These are phyloP conservation scores for Botia kubotai DNA, from an alignment of 2,797 vertebrate species.

Conservation along the genomic window DNA sequence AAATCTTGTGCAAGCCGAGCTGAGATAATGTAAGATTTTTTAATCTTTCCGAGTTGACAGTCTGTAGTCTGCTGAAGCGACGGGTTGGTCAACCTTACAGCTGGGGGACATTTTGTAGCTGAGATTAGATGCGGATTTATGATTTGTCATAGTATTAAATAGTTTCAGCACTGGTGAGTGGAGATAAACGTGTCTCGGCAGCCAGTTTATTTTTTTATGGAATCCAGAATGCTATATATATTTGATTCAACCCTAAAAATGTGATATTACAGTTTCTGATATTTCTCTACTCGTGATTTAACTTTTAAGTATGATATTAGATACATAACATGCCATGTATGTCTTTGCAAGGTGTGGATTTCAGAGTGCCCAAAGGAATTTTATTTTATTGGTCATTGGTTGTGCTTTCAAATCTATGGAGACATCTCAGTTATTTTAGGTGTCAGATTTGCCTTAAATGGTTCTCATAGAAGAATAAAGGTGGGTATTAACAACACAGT, in stretches of 20 bases:
- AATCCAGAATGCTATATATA: not conserved
- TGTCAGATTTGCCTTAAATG: not conserved
- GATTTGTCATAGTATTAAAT: slow-evolving; percentile 18
- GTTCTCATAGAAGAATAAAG: not conserved
- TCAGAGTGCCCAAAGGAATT: not conserved
- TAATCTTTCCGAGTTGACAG: not conserved
- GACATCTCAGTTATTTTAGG: not conserved
- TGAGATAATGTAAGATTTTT: slow-evolving; percentile 9
- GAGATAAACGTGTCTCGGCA: slow-evolving; percentile 1
- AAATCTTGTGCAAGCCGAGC: not conserved
- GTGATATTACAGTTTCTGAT: not conserved
- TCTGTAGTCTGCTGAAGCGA: not conserved
- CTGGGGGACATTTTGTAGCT: not conserved
- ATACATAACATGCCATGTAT: not conserved
- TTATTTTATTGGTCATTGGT: not conserved
- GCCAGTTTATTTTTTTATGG: not conserved
- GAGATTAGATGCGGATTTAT: slow-evolving; percentile 7
- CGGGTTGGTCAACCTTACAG: not conserved
- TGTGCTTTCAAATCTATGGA: too few relatives aligned
- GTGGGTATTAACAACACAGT: not conserved
- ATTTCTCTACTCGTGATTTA: not conserved
- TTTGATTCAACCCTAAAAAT: not conserved
- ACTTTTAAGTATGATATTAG: not conserved
- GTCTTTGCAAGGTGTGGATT: not conserved
- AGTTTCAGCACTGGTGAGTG: not conserved